Base-by-base conservation (phyloP, 37 sponge, comb jelly and placozoan species). In the Ephydatia muelleri region DNA sequence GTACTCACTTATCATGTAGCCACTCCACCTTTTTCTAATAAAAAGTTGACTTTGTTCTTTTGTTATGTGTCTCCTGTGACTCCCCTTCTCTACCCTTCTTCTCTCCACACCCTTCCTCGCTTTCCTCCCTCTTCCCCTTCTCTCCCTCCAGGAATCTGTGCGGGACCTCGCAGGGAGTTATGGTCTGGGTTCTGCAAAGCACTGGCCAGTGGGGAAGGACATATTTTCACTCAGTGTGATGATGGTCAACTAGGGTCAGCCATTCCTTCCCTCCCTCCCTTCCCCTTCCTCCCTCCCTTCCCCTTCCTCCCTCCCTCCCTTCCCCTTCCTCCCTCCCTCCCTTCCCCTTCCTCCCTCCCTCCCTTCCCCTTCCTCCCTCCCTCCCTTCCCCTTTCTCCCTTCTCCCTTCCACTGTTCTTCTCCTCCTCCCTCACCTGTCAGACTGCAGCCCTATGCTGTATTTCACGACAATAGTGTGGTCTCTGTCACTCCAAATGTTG, bases 131-230 rank as follows among this genome's bases (percentile, higher is more conserved):
- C 30, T 29, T 40, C 0, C 30, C 2, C 2, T 47, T 67, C 27
- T 88, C 25, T 77, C 38, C 28, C 12, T 82, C 65, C 67, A 87
- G 87, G 92, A 27, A 87, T 87, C 32, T 83, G 85, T 30, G 80
- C 78, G 77, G 88, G 92, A n/a, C 85, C 88, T 22, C 76, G 82
- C 2, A 35, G 70, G 29, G 88, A 90, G 65, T 87, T 92, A 37
- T 77, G 80, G 84, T 38, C 80, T 37, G 72, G 83, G 70, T 65
- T 86, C 5, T 79, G 39, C 22, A 38, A 75, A 40, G 84, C 65
- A 30, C 49, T 91, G 13, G 84, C 70, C 0, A 68, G 38, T 38
- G 85, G 72, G 6, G 38, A 79, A 39, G 70, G 72, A 21, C 66
- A 65, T 0, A 21, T 91, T 37, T 91, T 87, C 77, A 30, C n/a